These are phyloP conservation scores for Micromussa lordhowensis DNA, from an alignment of 92 coral and sea anemone genomes.

Conservation along the genomic window DNA sequence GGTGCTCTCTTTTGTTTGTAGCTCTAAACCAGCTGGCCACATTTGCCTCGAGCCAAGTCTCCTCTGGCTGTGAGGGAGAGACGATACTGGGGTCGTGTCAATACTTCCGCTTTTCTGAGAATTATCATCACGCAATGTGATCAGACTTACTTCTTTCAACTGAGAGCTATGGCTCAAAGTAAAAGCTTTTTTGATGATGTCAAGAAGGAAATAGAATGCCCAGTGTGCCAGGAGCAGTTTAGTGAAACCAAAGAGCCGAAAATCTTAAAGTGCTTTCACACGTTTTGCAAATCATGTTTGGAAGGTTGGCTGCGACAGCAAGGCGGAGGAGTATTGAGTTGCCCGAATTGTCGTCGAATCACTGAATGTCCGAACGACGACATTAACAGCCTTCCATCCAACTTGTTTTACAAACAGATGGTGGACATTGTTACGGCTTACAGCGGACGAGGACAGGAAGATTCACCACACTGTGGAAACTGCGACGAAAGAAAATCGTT, in stretches of 20 bases:
- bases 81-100: not conserved
- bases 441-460: not conserved
- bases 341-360: not conserved
- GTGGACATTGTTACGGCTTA: not conserved
- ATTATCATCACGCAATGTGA: not conserved
- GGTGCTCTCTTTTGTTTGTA: too few species aligned
- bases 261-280: constrained; percentile 32
- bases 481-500: not conserved
- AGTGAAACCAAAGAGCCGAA: constrained; percentile 7
- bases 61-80: too few species aligned
- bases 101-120: not conserved
- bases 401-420: constrained; percentile 6
- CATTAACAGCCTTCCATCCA: not conserved
- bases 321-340: not conserved
- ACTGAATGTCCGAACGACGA: not conserved
- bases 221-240: constrained; percentile 22
- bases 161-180: not conserved
- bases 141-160: too few species aligned
- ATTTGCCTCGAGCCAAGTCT: too few species aligned
- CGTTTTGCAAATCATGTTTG: constrained; percentile 39
- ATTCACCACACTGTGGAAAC: not conserved
- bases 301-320: constrained; percentile 8
- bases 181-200: constrained; percentile 17
- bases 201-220: constrained; percentile 3
- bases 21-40: too few species aligned